phyloP scores from a whole-genome alignment of 2,113 vertebrate species.

The Passer montanus region DNA sequence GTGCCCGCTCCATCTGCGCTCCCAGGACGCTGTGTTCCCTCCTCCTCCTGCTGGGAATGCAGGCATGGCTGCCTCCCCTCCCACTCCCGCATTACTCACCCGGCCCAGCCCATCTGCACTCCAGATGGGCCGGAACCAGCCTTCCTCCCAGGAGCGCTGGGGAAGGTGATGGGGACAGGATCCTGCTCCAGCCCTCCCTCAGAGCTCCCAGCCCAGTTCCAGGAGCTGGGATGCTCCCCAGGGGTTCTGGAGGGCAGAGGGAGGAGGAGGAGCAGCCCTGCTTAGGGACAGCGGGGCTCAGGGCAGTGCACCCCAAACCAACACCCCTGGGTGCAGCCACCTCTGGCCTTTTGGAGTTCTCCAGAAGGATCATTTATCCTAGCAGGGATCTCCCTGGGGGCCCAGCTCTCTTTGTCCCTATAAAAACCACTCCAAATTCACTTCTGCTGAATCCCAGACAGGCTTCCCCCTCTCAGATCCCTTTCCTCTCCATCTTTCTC shows the following conservation, averaged over 20 bases:
- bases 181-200: not conserved
- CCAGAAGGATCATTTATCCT: not conserved
- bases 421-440: not conserved
- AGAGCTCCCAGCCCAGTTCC: not conserved
- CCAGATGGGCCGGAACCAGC: slow-evolving; percentile 46
- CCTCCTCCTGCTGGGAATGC: not conserved
- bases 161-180: not conserved
- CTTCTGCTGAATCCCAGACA: not conserved
- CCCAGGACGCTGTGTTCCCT: slow-evolving; percentile 37
- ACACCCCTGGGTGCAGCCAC: not conserved
- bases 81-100: slow-evolving; percentile 51
- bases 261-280: not conserved
- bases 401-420: not conserved
- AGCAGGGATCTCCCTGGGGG: not conserved
- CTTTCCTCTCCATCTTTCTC: not conserved
- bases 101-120: slow-evolving; percentile 12
- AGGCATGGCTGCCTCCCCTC: slow-evolving; percentile 59
- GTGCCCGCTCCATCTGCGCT: not conserved
- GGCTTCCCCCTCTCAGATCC: not conserved
- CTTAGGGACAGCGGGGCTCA: fast-evolving
- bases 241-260: not conserved
- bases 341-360: not conserved
- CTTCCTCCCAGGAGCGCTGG: not conserved
- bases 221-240: not conserved
- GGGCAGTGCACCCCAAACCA: not conserved